phyloP scores from a whole-genome alignment of 2,888 invertebrate species.

The Noctua comes region DNA sequence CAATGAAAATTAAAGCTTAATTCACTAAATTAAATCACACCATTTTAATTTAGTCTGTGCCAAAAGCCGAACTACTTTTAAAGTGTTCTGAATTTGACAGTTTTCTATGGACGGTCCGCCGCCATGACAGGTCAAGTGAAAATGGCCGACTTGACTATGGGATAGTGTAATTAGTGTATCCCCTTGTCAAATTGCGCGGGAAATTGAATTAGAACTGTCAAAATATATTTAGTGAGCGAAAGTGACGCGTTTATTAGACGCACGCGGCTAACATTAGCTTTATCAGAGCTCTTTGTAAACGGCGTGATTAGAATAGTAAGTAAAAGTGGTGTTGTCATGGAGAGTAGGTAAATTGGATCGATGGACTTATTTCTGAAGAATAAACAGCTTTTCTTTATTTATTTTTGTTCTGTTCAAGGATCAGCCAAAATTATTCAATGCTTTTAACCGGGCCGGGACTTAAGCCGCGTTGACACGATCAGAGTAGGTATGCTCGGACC shows the following conservation, averaged over 20 bases:
- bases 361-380: not conserved
- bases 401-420: too few species aligned
- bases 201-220: slow-evolving; percentile 72
- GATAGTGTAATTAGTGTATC: slow-evolving; percentile 37
- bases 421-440: too few species aligned
- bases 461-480: too few species aligned
- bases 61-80: not conserved
- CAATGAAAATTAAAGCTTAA: slow-evolving; percentile 54
- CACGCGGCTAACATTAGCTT: slow-evolving; percentile 61
- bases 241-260: slow-evolving; percentile 54
- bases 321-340: not conserved
- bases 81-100: slow-evolving; percentile 15
- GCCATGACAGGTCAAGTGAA: slow-evolving; percentile 37
- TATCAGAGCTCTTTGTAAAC: slow-evolving; percentile 35
- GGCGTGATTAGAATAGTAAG: slow-evolving; percentile 33
- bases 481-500: too few species aligned
- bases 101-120: not conserved
- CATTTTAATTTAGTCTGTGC: not conserved
- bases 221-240: slow-evolving; percentile 69
- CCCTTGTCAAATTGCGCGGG: slow-evolving; percentile 61
- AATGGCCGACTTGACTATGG: slow-evolving; percentile 23
- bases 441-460: too few species aligned
- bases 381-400: not conserved
- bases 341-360: not conserved
- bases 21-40: slow-evolving; percentile 27